Conservation (phyloP, 2,888 invertebrate species). For the Brachylomia viminalis region DNA sequence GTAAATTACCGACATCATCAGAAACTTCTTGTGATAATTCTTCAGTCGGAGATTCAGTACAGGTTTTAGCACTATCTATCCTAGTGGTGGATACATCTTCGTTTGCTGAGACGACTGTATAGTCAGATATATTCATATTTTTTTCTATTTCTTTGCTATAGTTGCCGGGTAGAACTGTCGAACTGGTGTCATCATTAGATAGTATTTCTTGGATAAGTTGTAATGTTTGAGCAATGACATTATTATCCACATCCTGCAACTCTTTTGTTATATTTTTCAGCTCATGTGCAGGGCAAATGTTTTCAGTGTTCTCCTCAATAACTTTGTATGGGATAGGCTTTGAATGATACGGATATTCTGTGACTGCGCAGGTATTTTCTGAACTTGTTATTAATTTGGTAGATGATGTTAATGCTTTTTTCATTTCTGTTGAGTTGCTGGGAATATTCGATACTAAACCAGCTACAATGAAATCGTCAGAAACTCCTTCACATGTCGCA, state of each 20-base stretch:
- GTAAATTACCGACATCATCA: conserved; percentile 2
- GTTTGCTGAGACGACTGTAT: neutral
- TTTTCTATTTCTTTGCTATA: neutral
- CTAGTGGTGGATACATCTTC: neutral
- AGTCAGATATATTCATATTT: neutral
- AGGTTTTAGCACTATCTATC: neutral
- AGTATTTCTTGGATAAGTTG: conserved; percentile 31
- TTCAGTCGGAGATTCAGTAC: neutral
- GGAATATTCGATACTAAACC: conserved; percentile 28
- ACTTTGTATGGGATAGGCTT: conserved; percentile 26
- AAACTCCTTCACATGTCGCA: conserved; percentile 41
- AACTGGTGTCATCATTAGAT: neutral
- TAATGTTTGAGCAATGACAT: conserved; percentile 16
- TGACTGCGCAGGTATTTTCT: conserved; percentile 17
- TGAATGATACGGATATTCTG: conserved; percentile 8
- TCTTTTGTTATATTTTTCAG: conserved; percentile 27
- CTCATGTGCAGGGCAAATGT: neutral
- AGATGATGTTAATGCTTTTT: conserved; percentile 4
- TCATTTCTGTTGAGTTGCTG: neutral
- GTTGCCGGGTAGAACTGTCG: neutral
- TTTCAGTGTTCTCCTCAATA: conserved; percentile 13
- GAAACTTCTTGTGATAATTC: neutral
- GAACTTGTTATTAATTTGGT: neutral
- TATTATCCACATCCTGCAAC: conserved; percentile 9
- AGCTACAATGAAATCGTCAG: conserved; percentile 47